Base-by-base conservation (phyloP, 2,888 invertebrate genomes). In the Apantesis nais region DNA sequence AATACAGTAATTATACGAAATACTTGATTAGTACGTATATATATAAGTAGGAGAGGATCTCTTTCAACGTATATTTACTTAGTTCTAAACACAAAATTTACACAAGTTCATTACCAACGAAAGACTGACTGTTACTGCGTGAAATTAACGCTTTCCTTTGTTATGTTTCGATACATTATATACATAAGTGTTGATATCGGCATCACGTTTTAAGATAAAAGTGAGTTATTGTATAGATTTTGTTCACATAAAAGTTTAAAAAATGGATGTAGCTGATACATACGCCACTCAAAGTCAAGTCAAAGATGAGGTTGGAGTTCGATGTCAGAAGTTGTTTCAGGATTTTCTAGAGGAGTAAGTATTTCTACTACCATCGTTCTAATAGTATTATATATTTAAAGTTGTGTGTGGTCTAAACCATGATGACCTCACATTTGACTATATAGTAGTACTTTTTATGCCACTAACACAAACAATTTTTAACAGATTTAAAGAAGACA, bases 251-350 rank as follows among this genome's bases (percentile, higher is more conserved):
- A 71, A 62, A 63, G 61, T 61, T 62, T 39, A 41, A 52, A 85
- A 75, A 76, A 84, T 86, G 98, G 98, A 98, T 97, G 97, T 98
- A 85, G 97, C 97, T 62, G 97, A 98, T 86, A 95, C 96, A 72
- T 97, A 97, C 90, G 95, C 96, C 74, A 97, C 97, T 44, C 97
- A 97, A 88, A 94, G 95, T 75, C 97, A 97, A 84, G 97, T 98
- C 0, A 97, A 97, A 87, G 99, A 99, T 92, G 98, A 98, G 87
- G 97, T 99, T 81, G 99, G 99, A 79, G 96, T 98, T 58, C 96
- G 99, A 72, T 98, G 98, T 88, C 99, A 99, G 90, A 99, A 99
- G 91, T 95, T 99, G 61, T 99, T 99, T 90, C 98, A 99, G 89
- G 99, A 98, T 90, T 99, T 99, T 87, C 95, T 99, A 39, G 98